Base-by-base conservation (phyloP, 2,888 invertebrate species). In the Drosophila pseudotalamancana region DNA sequence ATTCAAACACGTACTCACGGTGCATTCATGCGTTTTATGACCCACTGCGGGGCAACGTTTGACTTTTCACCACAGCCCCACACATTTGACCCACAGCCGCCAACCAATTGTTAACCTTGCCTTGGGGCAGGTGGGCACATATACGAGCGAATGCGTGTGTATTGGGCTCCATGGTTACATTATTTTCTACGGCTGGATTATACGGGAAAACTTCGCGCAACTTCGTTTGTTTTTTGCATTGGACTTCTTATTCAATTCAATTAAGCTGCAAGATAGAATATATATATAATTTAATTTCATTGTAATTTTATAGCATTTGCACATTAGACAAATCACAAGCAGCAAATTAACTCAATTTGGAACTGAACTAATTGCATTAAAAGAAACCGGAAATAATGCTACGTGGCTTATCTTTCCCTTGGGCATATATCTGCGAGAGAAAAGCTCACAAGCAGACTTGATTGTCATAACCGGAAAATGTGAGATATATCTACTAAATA, bases 21-120 rank as follows among this genome's bases (percentile, higher is more conserved):
- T 46, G 79, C 79, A 76, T 79, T 79, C 72, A 75, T 63, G 63
- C 72, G 54, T 64, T 76, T 76, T 59, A 79, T 76, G 79, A 56
- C 64, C 72, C 72, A 64, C 57, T 45, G 62, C 25, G 63, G 12
- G 43, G 37, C 25, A 37, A 32, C 42, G 50, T 63, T 53, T 49
- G 60, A 68, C 51, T 76, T 59, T 76, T 31, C 40, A 9, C 51
- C 42, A 12, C 34, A 29, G 60, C 12, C 23, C 34, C 50, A 42
- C 34, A 29, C 12, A 51, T 23, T 18, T 43, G 53, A 53, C 53
- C 25, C 19, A 27, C 19, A 32, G 42, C 35, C 18, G 25, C 14
- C 6, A 19, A 16, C 62, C 42, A 31, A 35, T 54, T 39, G 43
- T 37, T 64, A 39, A 45, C 64, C 54, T 39, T 62, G 29, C 37